A percentile compares a stretch with the other conserved stretches of the same genome.
phyloP scores from a whole-genome alignment of 2,113 vertebrate species.

The Colossoma macropomum region DNA sequence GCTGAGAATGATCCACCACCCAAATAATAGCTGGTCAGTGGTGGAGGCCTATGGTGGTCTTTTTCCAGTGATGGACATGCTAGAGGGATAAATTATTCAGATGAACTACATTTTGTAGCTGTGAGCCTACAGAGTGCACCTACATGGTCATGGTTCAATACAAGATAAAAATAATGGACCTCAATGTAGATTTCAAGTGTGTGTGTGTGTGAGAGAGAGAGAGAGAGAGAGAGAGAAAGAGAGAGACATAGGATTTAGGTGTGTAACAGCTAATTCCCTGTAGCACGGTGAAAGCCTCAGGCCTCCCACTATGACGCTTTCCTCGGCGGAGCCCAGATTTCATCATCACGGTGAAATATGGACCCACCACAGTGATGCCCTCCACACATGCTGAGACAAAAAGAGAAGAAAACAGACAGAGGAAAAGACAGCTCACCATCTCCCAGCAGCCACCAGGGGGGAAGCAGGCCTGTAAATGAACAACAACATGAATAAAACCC shows the following conservation, averaged over 20 bases:
- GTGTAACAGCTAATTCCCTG: slow-evolving; percentile 40
- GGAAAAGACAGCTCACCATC: slow-evolving; percentile 45
- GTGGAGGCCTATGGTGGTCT: too few relatives aligned
- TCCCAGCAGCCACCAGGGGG: slow-evolving; percentile 33
- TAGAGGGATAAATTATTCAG: too few relatives aligned
- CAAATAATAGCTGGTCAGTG: too few relatives aligned
- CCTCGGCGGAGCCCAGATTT: slow-evolving; percentile 47
- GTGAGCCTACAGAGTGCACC: too few relatives aligned
- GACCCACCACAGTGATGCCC: slow-evolving; percentile 54
- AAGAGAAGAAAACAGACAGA: slow-evolving; percentile 26
- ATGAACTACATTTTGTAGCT: too few relatives aligned
- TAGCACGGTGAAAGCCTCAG: slow-evolving; percentile 10
- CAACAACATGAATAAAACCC: slow-evolving; percentile 32
- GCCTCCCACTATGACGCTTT: slow-evolving; percentile 50
- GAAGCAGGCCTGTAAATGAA: slow-evolving; percentile 28
- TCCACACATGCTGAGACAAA: slow-evolving; percentile 37
- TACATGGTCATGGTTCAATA: too few relatives aligned
- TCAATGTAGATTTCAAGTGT: background rate
- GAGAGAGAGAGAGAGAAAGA: slow-evolving; percentile 65
- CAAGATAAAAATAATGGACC: too few relatives aligned
- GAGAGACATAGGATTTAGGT: slow-evolving; percentile 56
- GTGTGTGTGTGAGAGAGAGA: slow-evolving; percentile 39
- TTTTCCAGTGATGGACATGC: too few relatives aligned
- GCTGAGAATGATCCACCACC: too few relatives aligned
- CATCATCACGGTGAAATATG: slow-evolving; percentile 40